phyloP scores from a whole-genome alignment of 2,888 invertebrate species.

The Leptarthrus brevirostris region DNA sequence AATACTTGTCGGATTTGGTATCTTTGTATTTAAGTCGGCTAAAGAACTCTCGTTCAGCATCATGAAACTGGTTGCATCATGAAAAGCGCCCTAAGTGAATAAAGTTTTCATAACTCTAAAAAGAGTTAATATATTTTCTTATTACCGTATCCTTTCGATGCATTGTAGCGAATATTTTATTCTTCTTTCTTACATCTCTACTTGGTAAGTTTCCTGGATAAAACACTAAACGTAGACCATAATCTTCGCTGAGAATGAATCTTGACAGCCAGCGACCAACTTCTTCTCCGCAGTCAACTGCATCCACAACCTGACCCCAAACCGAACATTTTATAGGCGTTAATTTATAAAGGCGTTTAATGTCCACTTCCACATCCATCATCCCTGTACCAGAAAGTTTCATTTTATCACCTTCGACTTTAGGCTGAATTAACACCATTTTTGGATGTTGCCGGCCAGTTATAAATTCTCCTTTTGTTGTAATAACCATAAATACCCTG shows the following conservation, averaged over 20 bases:
- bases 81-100: slow-evolving; percentile 71
- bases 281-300: slow-evolving; percentile 79
- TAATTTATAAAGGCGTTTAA: slow-evolving; percentile 62
- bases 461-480: slow-evolving; percentile 70
- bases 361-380: slow-evolving; percentile 70
- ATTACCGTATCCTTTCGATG: slow-evolving; percentile 55
- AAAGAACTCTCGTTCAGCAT: slow-evolving; percentile 75
- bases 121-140: neutral
- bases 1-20: slow-evolving; percentile 69
- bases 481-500: slow-evolving; percentile 72
- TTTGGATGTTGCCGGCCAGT: slow-evolving; percentile 71
- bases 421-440: slow-evolving; percentile 70
- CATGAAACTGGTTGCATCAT: slow-evolving; percentile 75
- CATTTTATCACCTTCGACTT: slow-evolving; percentile 67
- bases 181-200: slow-evolving; percentile 61
- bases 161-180: slow-evolving; percentile 60
- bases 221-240: slow-evolving; percentile 70
- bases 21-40: slow-evolving; percentile 72
- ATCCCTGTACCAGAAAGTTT: slow-evolving; percentile 70
- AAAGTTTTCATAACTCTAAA: neutral
- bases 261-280: slow-evolving; percentile 77
- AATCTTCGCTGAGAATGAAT: slow-evolving; percentile 68
- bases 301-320: slow-evolving; percentile 72
- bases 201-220: slow-evolving; percentile 68
- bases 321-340: slow-evolving; percentile 68